A percentile compares a stretch with the other conserved stretches of the same genome.
Evolutionary conservation across 2,797 vertebrate species (phyloP).

Genomic region (Anas flavirostris): DNA sequence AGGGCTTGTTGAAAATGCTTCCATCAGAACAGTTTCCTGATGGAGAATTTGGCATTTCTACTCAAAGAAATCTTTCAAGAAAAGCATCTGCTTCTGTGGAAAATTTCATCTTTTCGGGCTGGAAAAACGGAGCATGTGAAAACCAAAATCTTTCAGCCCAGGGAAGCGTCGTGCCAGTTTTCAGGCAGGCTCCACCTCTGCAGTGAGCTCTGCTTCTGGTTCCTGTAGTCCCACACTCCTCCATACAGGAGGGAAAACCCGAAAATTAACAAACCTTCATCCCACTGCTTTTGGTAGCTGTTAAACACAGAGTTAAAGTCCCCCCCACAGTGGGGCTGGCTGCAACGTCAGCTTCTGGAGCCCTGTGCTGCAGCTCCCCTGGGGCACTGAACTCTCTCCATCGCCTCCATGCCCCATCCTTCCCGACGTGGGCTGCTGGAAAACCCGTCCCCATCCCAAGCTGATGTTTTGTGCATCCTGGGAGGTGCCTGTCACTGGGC

Average conservation of each 20-base stretch:
- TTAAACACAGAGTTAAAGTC: accelerated
- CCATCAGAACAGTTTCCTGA: conserved; percentile 65
- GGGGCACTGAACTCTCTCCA: neutral
- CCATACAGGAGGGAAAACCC: neutral
- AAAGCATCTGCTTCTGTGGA: conserved; percentile 70
- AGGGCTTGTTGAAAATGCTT: conserved; percentile 32
- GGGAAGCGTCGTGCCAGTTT: neutral
- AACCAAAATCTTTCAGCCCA: conserved; percentile 38
- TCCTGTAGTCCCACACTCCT: neutral
- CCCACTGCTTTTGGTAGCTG: neutral
- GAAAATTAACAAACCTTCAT: neutral
- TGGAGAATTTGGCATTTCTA: conserved; percentile 64
- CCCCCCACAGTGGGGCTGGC: neutral
- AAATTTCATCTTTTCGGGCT: conserved; percentile 57
- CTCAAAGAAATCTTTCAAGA: conserved; percentile 69
- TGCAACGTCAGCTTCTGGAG: neutral
- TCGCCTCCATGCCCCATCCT: neutral
- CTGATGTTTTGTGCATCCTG: neutral
- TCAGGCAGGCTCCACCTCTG: conserved; percentile 42
- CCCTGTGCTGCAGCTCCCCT: neutral
- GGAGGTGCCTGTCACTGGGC: neutral
- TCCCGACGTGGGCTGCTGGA: neutral
- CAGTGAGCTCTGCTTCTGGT: neutral
- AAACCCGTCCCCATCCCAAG: neutral
- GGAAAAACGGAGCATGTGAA: conserved; percentile 64